Conservation (phyloP, 2,113 vertebrate species). For the Sylvietta virens region DNA sequence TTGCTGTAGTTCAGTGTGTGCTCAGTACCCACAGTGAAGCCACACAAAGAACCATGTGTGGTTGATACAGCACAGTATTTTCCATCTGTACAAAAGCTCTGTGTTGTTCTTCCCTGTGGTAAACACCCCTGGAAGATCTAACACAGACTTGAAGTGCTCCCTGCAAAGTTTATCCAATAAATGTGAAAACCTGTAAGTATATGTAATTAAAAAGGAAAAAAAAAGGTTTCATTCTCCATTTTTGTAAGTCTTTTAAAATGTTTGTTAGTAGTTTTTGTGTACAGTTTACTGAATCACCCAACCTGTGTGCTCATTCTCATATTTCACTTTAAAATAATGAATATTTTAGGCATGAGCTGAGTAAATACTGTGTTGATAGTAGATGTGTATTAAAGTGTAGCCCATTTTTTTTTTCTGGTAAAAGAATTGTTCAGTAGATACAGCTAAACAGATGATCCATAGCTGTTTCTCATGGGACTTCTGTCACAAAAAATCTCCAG, state of each 20-base stretch:
- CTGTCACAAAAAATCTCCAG: neutral
- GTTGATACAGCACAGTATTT: neutral
- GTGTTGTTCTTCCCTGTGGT: neutral
- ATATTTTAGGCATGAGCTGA: slow-evolving; percentile 63
- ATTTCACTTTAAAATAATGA: slow-evolving; percentile 49
- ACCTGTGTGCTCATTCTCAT: slow-evolving; percentile 14
- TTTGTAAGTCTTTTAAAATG: slow-evolving; percentile 61
- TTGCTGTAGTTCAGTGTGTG: neutral
- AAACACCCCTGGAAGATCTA: neutral
- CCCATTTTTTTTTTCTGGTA: neutral
- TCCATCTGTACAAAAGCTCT: neutral
- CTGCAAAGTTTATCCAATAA: slow-evolving; percentile 39
- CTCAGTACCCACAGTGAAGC: neutral
- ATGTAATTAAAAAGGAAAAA: slow-evolving; percentile 56
- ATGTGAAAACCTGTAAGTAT: slow-evolving; percentile 68
- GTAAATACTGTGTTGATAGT: slow-evolving; percentile 61
- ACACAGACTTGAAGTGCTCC: neutral
- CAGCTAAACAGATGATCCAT: neutral
- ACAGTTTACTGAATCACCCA: slow-evolving; percentile 42
- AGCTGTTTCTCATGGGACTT: slow-evolving; percentile 16
- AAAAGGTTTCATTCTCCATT: slow-evolving; percentile 46
- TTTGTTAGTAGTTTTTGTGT: slow-evolving; percentile 61
- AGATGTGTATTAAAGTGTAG: slow-evolving; percentile 50
- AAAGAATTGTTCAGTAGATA: neutral
- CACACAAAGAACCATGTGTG: neutral